Evolutionary conservation across 2,113 vertebrate species (phyloP).

Genomic region (Chunga burmeisteri): DNA sequence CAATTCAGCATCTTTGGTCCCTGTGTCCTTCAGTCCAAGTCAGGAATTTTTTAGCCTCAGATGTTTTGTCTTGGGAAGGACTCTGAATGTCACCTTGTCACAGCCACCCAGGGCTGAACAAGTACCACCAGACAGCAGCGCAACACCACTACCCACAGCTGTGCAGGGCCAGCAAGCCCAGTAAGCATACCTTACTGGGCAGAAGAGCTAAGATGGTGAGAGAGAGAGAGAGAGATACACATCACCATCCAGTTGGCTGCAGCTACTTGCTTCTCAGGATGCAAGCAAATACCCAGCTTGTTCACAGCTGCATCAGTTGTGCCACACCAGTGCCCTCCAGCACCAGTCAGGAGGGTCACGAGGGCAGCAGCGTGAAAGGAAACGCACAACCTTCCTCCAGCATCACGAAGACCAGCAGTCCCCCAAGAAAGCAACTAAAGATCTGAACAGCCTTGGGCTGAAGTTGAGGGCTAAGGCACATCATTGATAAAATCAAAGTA

Average conservation of each 20-base stretch:
- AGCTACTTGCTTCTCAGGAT: not conserved
- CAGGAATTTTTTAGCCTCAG: not conserved
- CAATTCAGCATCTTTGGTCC: not conserved
- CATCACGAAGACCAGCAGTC: not conserved
- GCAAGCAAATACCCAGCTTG: not conserved
- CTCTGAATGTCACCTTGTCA: not conserved
- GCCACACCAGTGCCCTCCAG: not conserved
- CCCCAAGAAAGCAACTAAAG: not conserved
- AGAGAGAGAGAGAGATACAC: no score
- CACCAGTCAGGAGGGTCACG: not conserved
- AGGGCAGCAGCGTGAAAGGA: not conserved
- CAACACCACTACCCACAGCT: fast-evolving
- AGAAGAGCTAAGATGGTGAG: not conserved
- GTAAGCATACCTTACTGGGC: not conserved
- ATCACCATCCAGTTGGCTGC: not conserved
- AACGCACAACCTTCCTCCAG: not conserved
- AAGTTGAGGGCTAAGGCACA: not conserved
- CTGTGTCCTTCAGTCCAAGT: not conserved
- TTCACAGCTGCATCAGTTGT: not conserved
- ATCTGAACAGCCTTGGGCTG: not conserved
- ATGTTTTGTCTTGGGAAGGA: not conserved
- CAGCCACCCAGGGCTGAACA: no score
- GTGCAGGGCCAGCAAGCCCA: not conserved
- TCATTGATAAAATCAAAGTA: not conserved
- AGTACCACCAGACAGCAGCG: not conserved